These are phyloP conservation scores for Proteles cristata DNA, from an alignment of 2,113 vertebrate genomes.

Conservation along the genomic window DNA sequence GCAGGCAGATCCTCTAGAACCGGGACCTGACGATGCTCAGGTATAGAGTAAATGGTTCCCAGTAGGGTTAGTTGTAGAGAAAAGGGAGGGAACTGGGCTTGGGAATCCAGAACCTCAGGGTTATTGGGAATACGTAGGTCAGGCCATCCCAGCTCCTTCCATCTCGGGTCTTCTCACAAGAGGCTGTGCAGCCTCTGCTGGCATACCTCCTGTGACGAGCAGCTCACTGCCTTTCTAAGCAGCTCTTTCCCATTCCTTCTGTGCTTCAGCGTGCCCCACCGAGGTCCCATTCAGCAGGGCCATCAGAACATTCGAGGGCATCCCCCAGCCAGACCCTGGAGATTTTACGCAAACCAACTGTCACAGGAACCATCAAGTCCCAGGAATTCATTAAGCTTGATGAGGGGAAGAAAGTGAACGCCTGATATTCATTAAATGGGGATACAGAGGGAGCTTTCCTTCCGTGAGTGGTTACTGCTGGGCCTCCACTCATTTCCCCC, in stretches of 20 bases:
- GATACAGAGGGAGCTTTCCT: background rate
- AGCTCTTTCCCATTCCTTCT: background rate
- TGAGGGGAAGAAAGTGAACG: background rate
- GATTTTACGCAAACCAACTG: background rate
- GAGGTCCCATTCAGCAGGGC: background rate
- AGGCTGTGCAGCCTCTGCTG: background rate
- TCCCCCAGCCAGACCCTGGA: background rate
- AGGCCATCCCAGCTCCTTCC: background rate
- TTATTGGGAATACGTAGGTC: background rate
- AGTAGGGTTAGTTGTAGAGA: background rate
- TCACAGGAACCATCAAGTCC: background rate
- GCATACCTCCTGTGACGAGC: background rate
- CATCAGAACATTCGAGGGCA: background rate
- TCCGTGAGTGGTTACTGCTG: background rate
- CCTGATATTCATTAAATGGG: background rate
- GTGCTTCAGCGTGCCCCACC: background rate
- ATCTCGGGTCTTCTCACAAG: background rate
- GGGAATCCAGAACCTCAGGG: background rate
- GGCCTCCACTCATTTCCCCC: background rate
- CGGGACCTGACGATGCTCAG: background rate
- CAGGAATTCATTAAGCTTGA: background rate
- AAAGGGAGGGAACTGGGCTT: background rate
- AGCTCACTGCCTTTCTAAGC: background rate
- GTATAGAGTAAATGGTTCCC: background rate
- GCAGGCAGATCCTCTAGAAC: background rate